Percentiles rank a stretch among this genome's conserved stretches.
Conservation (phyloP, 1,140 invertebrate species). For the Drosophila baimaii region DNA sequence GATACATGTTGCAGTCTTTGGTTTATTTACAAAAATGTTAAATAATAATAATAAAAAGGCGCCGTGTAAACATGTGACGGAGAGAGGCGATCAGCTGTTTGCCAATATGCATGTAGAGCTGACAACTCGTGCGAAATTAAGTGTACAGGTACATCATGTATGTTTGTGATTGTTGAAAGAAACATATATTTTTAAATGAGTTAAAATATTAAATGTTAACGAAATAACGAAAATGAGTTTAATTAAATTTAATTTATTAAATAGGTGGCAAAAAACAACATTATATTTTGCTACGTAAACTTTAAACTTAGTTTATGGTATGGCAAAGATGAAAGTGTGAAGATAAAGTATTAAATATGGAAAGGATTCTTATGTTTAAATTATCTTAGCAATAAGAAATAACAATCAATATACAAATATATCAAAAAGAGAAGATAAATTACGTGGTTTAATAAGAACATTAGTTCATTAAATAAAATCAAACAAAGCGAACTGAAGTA, state of each 20-base stretch:
- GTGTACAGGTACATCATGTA: neutral
- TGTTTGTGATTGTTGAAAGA: too few relatives aligned
- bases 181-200: neutral
- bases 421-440: too few relatives aligned
- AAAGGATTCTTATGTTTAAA: too few relatives aligned
- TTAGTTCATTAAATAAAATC: neutral
- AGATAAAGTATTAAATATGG: too few relatives aligned
- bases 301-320: too few relatives aligned
- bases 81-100: constrained; percentile 38
- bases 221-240: too few relatives aligned
- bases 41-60: constrained; percentile 62
- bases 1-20: constrained; percentile 42
- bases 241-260: too few relatives aligned
- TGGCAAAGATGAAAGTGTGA: too few relatives aligned
- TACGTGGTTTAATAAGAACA: too few relatives aligned
- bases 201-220: neutral
- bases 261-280: too few relatives aligned
- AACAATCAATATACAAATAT: too few relatives aligned
- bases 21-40: constrained; percentile 64
- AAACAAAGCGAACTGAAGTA: neutral
- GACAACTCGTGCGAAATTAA: neutral
- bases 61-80: constrained; percentile 32
- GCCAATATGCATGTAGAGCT: neutral
- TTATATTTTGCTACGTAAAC: neutral
- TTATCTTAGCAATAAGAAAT: too few relatives aligned